phyloP scores from a whole-genome alignment of 1,140 invertebrate species.

The Pogonomyrmex barbatus region DNA sequence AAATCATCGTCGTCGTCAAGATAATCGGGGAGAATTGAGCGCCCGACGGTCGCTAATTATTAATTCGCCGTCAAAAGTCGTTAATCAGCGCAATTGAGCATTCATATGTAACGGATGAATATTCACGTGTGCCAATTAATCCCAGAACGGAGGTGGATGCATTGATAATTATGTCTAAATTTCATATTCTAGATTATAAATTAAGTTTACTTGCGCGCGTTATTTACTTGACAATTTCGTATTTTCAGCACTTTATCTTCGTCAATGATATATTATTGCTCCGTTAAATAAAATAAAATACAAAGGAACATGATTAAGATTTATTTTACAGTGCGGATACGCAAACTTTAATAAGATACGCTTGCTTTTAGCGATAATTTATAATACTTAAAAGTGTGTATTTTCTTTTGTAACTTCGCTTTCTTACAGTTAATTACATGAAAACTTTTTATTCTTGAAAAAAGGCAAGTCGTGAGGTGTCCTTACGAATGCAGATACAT shows the following conservation, averaged over 20 bases:
- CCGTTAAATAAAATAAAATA: background rate
- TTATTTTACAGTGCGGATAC: background rate
- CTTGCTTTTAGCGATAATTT: slow-evolving; percentile 2
- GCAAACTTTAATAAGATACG: background rate
- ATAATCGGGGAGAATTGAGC: slow-evolving; percentile 52
- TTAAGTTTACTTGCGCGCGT: slow-evolving; percentile 42
- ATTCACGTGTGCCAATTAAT: slow-evolving; percentile 42
- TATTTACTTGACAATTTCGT: slow-evolving; percentile 22
- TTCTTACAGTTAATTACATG: slow-evolving; percentile 4
- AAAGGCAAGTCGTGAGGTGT: background rate
- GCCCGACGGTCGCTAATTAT: slow-evolving; percentile 43
- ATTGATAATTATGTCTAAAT: slow-evolving; percentile 9
- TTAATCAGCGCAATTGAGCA: slow-evolving; percentile 56
- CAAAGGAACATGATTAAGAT: background rate
- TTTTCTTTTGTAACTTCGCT: background rate
- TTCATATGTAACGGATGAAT: slow-evolving; percentile 48
- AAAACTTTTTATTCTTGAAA: slow-evolving; percentile 9
- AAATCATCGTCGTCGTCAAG: slow-evolving; percentile 54
- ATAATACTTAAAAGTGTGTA: background rate
- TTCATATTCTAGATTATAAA: slow-evolving; percentile 25
- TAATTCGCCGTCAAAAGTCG: slow-evolving; percentile 58
- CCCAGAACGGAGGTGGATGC: background rate
- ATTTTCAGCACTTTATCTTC: background rate
- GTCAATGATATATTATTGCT: background rate
- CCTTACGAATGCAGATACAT: background rate